Evolutionary conservation across 2,113 vertebrate genomes (phyloP), one percentile per base, ranked within the genome.

Genomic region (Salvelinus sp.): DNA sequence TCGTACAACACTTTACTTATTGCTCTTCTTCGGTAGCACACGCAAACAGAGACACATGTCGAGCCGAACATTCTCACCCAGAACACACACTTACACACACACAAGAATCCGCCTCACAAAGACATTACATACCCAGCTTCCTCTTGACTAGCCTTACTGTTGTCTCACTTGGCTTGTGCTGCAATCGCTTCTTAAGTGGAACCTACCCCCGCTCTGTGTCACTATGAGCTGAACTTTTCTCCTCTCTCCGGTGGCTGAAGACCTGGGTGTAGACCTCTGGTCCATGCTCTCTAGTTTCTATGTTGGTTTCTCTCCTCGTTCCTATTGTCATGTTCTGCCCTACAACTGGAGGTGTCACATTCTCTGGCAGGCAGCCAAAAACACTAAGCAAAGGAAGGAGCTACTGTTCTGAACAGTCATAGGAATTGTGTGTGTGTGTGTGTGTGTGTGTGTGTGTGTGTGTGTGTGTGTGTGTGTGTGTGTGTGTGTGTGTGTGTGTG

Each of bases 121-220:
- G 50, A 58, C 74, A 76, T 25, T 68, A 28, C 65, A 27, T 82
- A 80, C 73, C 72, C 66, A 20, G n/a, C 9, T 30, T 30, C 47
- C 47, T 25, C 22, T 48, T 12, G 44, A 48, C 83, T 73, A 78
- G 70, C 70, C 81, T 38, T 12, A 78, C 79, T 73, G 27, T 72
- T 82, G 82, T 79, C 72, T 83, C 69, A 70, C 68, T 82, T 30
- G 58, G 18, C 33, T 73, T 74, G 44, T 78, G 71, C 76, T 77
- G 77, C 65, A 74, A n/a, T 77, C 73, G 50, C 44, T 3, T 67
- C 16, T 72, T 80, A 80, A 82, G 77, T 76, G 7, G 18, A 68
- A 33, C 14, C 66, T 68, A 3, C 1, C 66, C 16, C 16, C 28
- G 13, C 18, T 33, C 18, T 2, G 13, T 6, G 30, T 33, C 25